Percentiles rank a stretch among this genome's conserved stretches.
Conservation (phyloP, 2,797 vertebrate genomes). For the Siniperca undulata region DNA sequence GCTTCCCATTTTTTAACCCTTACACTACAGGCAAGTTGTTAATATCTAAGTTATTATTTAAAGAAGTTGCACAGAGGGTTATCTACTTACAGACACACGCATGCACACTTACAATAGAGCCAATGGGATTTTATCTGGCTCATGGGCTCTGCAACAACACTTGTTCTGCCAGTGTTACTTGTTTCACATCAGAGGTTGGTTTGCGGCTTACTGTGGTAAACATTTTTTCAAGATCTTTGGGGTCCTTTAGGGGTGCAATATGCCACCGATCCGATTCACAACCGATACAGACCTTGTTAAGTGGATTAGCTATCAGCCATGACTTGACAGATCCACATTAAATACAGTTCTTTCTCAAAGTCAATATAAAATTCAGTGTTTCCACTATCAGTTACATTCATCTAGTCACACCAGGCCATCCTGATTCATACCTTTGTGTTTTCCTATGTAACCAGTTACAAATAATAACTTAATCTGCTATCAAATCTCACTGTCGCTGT, state of each 20-base stretch:
- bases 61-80: neutral
- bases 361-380: neutral
- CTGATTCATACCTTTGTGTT: neutral
- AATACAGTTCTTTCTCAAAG: neutral
- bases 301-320: neutral
- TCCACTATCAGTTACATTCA: neutral
- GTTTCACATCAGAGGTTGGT: neutral
- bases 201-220: neutral
- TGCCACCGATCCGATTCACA: neutral
- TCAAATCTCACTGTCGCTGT: neutral
- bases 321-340: neutral
- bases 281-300: neutral
- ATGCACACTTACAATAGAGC: neutral
- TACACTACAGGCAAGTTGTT: neutral
- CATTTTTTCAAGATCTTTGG: neutral
- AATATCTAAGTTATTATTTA: neutral
- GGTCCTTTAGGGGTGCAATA: neutral
- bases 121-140: conserved; percentile 6
- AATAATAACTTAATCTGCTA: neutral
- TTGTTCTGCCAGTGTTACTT: too few relatives aligned
- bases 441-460: neutral
- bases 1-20: conserved; percentile 48
- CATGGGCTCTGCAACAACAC: neutral
- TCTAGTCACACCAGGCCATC: neutral
- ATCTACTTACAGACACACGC: neutral